A percentile compares a stretch with the other conserved stretches of the same genome.
These are phyloP conservation scores for Clunio marinus DNA, from an alignment of 2,888 invertebrate species.

Conservation along the genomic window DNA sequence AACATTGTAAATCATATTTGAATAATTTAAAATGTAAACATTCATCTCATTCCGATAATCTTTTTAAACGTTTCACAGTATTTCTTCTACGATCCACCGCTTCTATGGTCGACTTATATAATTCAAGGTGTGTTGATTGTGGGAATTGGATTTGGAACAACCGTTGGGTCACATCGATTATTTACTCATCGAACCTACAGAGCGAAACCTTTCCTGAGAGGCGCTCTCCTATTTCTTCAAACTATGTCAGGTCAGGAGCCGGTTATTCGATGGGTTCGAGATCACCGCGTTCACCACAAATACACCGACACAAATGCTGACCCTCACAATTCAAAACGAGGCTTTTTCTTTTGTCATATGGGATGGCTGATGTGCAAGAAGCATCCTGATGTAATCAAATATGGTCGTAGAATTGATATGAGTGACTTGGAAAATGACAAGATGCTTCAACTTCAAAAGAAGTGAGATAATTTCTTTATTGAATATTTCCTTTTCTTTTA, in stretches of 20 bases:
- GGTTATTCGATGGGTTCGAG: neutral
- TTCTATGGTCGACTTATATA: neutral
- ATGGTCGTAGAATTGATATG: constrained; percentile 80
- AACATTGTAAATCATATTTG: no score
- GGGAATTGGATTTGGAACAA: constrained; percentile 9
- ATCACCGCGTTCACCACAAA: constrained; percentile 77
- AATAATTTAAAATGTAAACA: no score
- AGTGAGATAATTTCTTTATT: neutral
- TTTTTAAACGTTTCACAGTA: no score
- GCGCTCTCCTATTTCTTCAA: constrained; percentile 66
- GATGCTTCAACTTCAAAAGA: constrained; percentile 8
- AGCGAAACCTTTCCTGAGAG: constrained; percentile 64
- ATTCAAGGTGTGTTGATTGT: neutral
- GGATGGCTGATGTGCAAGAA: constrained; percentile 91
- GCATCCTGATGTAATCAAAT: constrained; percentile 81
- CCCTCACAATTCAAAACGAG: constrained; percentile 84
- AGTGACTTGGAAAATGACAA: constrained; percentile 73
- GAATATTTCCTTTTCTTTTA: no score
- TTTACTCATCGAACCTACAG: constrained; percentile 78
- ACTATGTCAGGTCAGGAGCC: constrained; percentile 64
- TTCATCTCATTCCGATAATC: no score
- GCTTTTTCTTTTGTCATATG: constrained; percentile 94
- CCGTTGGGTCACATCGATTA: constrained; percentile 65
- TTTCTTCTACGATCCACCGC: neutral
- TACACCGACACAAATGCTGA: constrained; percentile 91